Base-by-base conservation (phyloP, 2,888 invertebrate species). In the Dorcus hopei region DNA sequence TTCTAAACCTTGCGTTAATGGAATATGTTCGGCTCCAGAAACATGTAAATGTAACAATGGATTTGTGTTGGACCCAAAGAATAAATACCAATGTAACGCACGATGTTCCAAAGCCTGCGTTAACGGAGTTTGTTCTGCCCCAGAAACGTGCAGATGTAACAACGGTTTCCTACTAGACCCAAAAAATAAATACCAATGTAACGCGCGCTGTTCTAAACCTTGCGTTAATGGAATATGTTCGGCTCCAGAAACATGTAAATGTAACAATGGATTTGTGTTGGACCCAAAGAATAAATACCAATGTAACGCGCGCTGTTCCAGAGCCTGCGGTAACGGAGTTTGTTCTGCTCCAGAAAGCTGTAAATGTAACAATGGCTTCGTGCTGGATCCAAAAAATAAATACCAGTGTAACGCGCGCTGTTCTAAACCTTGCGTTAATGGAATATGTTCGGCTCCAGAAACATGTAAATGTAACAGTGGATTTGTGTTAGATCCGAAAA, bases 51-150 rank as follows among this genome's bases (percentile, higher is more conserved):
- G 82, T 59, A 47, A 60, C 42, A n/a, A 49, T 9, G 61, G 63
- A 1, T 64, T 50, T 38, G 9, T 50, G 7, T 9, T 38, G 7
- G 57, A 60, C 42, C 47, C 57, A 3, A 58, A 58, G 14, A 54
- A 58, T 26, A 61, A 58, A 49, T 59, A 55, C 14, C 45, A 51
- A 38, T 61, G 65, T 43, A 52, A 64, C 55, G 65, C 67, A 2
- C 38, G 77, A 38, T 70, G 70, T 50, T 54, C 59, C 0, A 57
- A 69, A 1, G 63, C 69, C 3, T 83, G 83, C 62, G 61, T 63
- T 1, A 76, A 82, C 59, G 80, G 80, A 0, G 69, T 68, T 9
- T 76, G 76, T 54, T 57, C 65, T 3, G 67, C 68, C 1, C 75
- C 75, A 2, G 68, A 73, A 56, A 57, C 51, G 3, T 77, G 77